A percentile compares a stretch with the other conserved stretches of the same genome.
Evolutionary conservation across 1,140 invertebrate genomes (phyloP).

Genomic region (Nautilus pompilius): DNA sequence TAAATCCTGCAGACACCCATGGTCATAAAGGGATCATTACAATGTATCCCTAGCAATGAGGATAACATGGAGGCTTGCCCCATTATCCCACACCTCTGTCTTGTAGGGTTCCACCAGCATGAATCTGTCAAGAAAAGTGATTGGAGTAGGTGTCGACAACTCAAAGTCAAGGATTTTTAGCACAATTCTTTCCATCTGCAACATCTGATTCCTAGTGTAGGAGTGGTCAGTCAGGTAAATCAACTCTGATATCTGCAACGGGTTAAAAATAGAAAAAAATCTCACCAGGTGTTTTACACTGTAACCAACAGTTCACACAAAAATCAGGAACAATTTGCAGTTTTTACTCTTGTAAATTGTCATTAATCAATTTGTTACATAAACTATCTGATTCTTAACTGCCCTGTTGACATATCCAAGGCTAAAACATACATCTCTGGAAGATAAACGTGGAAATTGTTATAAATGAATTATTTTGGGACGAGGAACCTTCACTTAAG

Average conservation of each 20-base stretch:
- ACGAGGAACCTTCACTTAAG: background rate
- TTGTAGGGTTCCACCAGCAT: conserved; percentile 17
- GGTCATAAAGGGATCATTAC: too few relatives aligned
- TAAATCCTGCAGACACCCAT: too few relatives aligned
- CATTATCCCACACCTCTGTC: background rate
- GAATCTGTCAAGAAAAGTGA: conserved; percentile 33
- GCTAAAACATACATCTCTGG: background rate
- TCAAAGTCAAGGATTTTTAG: conserved; percentile 38
- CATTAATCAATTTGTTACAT: background rate
- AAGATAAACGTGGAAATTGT: background rate
- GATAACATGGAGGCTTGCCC: too few relatives aligned
- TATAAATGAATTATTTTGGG: background rate
- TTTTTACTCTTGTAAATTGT: background rate
- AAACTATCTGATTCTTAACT: background rate
- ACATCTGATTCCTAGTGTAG: conserved; percentile 31
- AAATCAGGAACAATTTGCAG: background rate
- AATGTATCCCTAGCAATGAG: too few relatives aligned
- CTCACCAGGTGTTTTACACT: too few relatives aligned
- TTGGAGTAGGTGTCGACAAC: conserved; percentile 29
- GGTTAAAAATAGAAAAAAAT: background rate
- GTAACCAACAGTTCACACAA: background rate
- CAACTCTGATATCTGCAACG: conserved; percentile 25
- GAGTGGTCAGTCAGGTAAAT: conserved; percentile 42
- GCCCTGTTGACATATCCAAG: background rate
- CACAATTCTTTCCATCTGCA: conserved; percentile 34